A percentile compares a stretch with the other conserved stretches of the same genome.
Conservation (phyloP, 1,140 invertebrate species). For the Drosophila pseudoobscura region DNA sequence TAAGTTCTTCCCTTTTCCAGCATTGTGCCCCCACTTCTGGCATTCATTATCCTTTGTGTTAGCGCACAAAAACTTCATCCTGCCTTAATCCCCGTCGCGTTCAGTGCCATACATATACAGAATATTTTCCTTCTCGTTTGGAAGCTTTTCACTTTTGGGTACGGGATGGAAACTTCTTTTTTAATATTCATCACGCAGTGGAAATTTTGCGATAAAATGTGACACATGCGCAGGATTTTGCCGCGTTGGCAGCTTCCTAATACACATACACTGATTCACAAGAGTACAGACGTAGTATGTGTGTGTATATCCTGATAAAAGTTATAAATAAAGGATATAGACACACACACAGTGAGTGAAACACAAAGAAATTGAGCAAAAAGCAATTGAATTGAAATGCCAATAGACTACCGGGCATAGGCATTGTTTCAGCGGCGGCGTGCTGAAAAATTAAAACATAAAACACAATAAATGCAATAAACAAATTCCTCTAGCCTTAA, state of each 20-base stretch:
- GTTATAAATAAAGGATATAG: conserved; percentile 73
- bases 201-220: conserved; percentile 70
- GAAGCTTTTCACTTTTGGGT: conserved; percentile 40
- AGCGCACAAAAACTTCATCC: conserved; percentile 32
- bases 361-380: conserved; percentile 60
- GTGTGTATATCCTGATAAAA: conserved; percentile 52
- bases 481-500: conserved; percentile 64
- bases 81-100: conserved; percentile 15
- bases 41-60: background rate
- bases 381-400: conserved; percentile 78
- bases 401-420: conserved; percentile 70
- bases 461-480: conserved; percentile 58
- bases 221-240: conserved; percentile 77
- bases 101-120: conserved; percentile 37
- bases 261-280: conserved; percentile 10
- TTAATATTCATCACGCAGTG: conserved; percentile 69
- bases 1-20: background rate
- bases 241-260: conserved; percentile 62
- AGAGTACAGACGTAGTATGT: conserved; percentile 12
- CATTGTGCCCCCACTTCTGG: background rate
- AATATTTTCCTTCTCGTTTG: conserved; percentile 30
- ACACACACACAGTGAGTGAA: conserved; percentile 32
- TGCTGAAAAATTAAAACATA: conserved; percentile 79
- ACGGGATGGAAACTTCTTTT: conserved; percentile 65
- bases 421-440: conserved; percentile 53